Percentiles rank a stretch among this genome's conserved stretches.
Conservation (phyloP, 2,888 invertebrate genomes). For the Strigamia maritima region DNA sequence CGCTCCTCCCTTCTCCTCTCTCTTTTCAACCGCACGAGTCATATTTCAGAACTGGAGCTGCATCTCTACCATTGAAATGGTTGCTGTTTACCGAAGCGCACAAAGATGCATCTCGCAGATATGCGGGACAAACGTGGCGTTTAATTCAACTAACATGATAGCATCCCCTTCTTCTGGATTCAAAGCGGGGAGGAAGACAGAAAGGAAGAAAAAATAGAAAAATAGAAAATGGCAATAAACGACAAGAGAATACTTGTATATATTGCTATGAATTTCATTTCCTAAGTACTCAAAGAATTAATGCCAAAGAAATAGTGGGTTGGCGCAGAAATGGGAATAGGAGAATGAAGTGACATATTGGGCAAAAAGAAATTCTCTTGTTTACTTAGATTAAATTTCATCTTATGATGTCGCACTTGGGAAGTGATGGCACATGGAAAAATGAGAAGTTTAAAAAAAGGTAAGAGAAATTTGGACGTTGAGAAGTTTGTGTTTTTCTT, state of each 20-base stretch:
- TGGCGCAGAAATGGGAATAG: not conserved
- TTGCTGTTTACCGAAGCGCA: constrained; percentile 2
- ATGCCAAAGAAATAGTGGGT: not conserved
- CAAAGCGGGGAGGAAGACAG: not conserved
- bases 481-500: constrained; percentile 5
- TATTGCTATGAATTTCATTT: not conserved
- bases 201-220: not conserved
- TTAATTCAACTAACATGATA: constrained; percentile 29
- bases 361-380: not conserved
- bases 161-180: not conserved
- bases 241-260: not conserved
- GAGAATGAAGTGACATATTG: not conserved
- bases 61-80: not conserved
- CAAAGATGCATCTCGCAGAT: constrained; percentile 8
- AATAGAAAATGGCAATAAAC: not conserved
- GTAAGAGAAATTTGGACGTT: not conserved
- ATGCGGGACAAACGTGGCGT: constrained; percentile 22
- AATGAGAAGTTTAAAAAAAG: not conserved
- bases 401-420: not conserved
- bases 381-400: not conserved
- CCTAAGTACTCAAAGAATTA: not conserved
- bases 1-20: not conserved
- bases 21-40: not conserved
- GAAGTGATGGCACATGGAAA: not conserved
- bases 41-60: constrained; percentile 8